phyloP scores from a whole-genome alignment of 30 jellyfish, hydroid and myxozoan species.

The Turritopsis dohrnii region DNA sequence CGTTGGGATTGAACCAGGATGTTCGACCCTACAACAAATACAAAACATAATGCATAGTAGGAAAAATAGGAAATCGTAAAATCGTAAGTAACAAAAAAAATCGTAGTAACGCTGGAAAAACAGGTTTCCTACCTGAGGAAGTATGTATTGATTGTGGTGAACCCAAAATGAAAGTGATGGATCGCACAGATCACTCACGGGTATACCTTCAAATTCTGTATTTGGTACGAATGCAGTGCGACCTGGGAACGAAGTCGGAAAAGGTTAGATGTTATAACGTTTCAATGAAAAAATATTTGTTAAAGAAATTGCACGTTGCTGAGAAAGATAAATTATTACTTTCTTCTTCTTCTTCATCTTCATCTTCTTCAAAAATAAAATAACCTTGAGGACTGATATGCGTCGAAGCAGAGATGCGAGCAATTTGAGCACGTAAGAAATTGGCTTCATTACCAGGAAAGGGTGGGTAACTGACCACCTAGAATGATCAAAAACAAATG shows the following conservation, averaged over 20 bases:
- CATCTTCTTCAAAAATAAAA: slow-evolving; percentile 90
- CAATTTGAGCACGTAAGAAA: slow-evolving; percentile 80
- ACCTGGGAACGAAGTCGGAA: slow-evolving; percentile 40
- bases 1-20: slow-evolving; percentile 60
- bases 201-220: slow-evolving; percentile 86
- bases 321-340: slow-evolving; percentile 26
- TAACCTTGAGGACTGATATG: slow-evolving; percentile 96
- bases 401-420: slow-evolving; percentile 87
- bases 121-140: slow-evolving; percentile 65
- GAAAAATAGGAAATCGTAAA: not conserved
- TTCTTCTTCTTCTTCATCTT: slow-evolving; percentile 88
- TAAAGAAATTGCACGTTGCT: too few species aligned
- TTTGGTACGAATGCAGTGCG: slow-evolving; percentile 69
- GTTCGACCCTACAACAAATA: slow-evolving; percentile 69
- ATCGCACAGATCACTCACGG: slow-evolving; percentile 83
- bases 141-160: slow-evolving; percentile 71
- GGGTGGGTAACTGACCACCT: slow-evolving; percentile 97
- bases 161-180: slow-evolving; percentile 89
- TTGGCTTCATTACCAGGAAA: slow-evolving; percentile 95
- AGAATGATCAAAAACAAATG: not conserved
- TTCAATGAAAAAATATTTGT: too few species aligned
- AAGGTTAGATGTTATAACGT: too few species aligned
- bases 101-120: not conserved
- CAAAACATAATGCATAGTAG: not conserved
- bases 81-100: not conserved